A percentile compares a stretch with the other conserved stretches of the same genome.
Conservation (phyloP, 2,888 invertebrate genomes). For the Escarpia spicata region DNA sequence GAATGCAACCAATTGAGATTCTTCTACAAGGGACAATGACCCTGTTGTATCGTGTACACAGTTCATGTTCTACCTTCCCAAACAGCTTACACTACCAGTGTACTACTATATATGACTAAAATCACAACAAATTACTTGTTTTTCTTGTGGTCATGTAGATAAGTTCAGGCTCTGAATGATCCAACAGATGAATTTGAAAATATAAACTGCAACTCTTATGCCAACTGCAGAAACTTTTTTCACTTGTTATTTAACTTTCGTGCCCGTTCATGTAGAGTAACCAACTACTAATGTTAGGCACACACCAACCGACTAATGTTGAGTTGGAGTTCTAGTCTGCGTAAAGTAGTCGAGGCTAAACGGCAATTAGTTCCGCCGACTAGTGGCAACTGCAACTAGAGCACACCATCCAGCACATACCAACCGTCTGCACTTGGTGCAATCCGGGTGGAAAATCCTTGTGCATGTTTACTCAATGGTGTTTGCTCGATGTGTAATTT, state of each 20-base stretch:
- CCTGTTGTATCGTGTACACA: neutral
- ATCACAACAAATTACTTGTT: neutral
- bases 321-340: too few relatives aligned
- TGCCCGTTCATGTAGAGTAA: neutral
- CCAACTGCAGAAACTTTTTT: neutral
- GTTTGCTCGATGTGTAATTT: too few relatives aligned
- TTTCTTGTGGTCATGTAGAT: neutral
- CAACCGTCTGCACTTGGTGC: too few relatives aligned
- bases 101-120: too few relatives aligned
- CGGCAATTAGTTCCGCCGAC: too few relatives aligned
- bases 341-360: too few relatives aligned
- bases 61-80: neutral
- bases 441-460: too few relatives aligned
- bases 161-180: neutral
- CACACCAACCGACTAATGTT: too few relatives aligned
- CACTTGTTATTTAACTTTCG: neutral
- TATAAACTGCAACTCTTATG: neutral
- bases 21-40: neutral
- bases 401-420: too few relatives aligned
- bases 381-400: too few relatives aligned
- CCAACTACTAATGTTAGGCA: too few relatives aligned
- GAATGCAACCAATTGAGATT: neutral
- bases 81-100: neutral
- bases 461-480: too few relatives aligned
- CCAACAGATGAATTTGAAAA: neutral